Evolutionary conservation across 2,888 invertebrate genomes (phyloP).

Genomic region (Ellobium chinense): DNA sequence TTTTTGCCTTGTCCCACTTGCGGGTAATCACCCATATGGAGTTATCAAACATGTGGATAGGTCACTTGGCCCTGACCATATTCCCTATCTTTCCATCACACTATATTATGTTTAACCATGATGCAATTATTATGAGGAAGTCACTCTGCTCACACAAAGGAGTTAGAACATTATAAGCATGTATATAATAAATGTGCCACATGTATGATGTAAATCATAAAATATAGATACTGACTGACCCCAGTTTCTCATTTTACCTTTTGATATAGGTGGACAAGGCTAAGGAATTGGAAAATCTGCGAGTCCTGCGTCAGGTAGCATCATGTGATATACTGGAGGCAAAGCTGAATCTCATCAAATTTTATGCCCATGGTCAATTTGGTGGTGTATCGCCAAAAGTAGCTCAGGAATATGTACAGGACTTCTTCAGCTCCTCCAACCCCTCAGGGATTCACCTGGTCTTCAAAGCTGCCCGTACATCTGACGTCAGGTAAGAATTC

Average conservation of each 20-base stretch:
- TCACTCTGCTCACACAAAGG: too few species aligned
- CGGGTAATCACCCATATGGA: too few species aligned
- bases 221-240: too few species aligned
- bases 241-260: not conserved
- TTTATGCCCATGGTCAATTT: slow-evolving; percentile 66
- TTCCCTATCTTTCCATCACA: too few species aligned
- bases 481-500: slow-evolving; percentile 39
- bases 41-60: too few species aligned
- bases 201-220: too few species aligned
- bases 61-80: too few species aligned
- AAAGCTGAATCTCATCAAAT: slow-evolving; percentile 67
- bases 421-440: slow-evolving; percentile 35
- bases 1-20: too few species aligned
- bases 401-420: slow-evolving; percentile 29
- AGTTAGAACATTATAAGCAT: too few species aligned
- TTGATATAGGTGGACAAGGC: slow-evolving; percentile 46
- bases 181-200: too few species aligned
- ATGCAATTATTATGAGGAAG: too few species aligned
- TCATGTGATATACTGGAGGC: slow-evolving; percentile 64
- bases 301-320: slow-evolving; percentile 72
- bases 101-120: too few species aligned
- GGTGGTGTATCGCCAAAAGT: slow-evolving; percentile 63
- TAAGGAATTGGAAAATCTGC: slow-evolving; percentile 67
- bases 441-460: slow-evolving; percentile 42
- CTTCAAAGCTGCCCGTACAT: slow-evolving; percentile 20